These are phyloP conservation scores for Sphaerophoria rueppellii DNA, from an alignment of 2,888 invertebrate genomes.

Conservation along the genomic window DNA sequence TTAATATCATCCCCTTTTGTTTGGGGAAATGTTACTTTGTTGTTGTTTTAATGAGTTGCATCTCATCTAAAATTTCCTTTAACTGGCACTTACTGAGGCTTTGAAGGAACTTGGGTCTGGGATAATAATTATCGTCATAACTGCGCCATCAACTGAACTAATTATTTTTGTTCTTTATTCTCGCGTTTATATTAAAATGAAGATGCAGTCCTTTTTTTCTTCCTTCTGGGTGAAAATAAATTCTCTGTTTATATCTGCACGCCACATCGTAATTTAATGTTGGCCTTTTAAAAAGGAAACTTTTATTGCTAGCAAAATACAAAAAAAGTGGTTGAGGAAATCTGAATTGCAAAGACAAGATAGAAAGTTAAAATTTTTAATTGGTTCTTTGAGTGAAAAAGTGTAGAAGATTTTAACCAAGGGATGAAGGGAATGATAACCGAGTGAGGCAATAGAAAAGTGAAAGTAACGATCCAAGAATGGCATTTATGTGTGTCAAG, in stretches of 20 bases:
- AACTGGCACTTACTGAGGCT: background rate
- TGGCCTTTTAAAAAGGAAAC: background rate
- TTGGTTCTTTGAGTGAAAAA: constrained; percentile 14
- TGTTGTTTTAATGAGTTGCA: background rate
- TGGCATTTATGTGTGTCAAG: no score
- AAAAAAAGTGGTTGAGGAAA: background rate
- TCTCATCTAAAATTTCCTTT: background rate
- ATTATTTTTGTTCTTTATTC: constrained; percentile 26
- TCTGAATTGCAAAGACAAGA: constrained; percentile 3
- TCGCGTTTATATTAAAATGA: constrained; percentile 11
- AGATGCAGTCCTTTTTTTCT: constrained; percentile 8
- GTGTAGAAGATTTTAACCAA: background rate
- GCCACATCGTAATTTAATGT: constrained; percentile 32
- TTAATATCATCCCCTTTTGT: constrained; percentile 15
- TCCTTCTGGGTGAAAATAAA: constrained; percentile 14
- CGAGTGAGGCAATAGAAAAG: no score
- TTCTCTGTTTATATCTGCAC: constrained; percentile 25
- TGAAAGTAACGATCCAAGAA: no score
- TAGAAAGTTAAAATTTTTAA: constrained; percentile 10
- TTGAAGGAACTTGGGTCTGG: background rate
- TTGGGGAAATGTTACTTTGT: background rate
- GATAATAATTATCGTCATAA: constrained; percentile 3
- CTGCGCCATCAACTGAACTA: constrained; percentile 21
- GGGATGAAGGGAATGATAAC: no score
- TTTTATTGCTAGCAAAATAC: constrained; percentile 1